phyloP scores from a whole-genome alignment of 2,888 invertebrate genomes.

The Coronaproctus castanopsis region DNA sequence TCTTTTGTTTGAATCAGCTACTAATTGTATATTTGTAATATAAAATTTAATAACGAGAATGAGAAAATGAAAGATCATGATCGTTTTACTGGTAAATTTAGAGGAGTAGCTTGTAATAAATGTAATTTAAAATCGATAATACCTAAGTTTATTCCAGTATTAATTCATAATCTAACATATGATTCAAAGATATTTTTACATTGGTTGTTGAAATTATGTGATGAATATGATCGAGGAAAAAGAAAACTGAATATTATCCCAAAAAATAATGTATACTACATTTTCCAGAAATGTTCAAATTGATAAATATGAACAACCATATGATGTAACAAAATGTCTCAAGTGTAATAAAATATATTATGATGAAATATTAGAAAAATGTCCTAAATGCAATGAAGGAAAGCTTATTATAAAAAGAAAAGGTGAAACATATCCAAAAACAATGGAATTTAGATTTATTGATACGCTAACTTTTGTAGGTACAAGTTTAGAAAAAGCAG shows the following conservation, averaged over 20 bases:
- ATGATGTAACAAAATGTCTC: background rate
- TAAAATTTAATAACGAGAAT: conserved; percentile 7
- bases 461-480: too few relatives aligned
- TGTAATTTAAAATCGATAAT: background rate
- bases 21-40: conserved; percentile 5
- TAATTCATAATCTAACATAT: background rate
- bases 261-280: background rate
- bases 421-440: background rate
- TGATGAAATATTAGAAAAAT: background rate
- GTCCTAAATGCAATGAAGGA: background rate
- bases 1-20: conserved; percentile 3
- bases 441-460: background rate
- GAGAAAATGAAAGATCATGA: conserved; percentile 7
- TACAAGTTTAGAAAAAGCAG: too few relatives aligned
- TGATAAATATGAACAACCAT: background rate
- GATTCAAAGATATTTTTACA: background rate
- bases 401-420: background rate
- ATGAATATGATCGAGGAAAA: background rate
- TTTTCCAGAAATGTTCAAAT: background rate
- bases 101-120: conserved; percentile 1
- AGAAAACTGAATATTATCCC: background rate
- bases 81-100: conserved; percentile 4
- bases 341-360: background rate
- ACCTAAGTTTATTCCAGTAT: background rate
- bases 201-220: background rate